Percentiles rank a stretch among this genome's conserved stretches.
These are phyloP conservation scores for Rhaphigaster nebulosa DNA, from an alignment of 2,888 invertebrate genomes.

Conservation along the genomic window DNA sequence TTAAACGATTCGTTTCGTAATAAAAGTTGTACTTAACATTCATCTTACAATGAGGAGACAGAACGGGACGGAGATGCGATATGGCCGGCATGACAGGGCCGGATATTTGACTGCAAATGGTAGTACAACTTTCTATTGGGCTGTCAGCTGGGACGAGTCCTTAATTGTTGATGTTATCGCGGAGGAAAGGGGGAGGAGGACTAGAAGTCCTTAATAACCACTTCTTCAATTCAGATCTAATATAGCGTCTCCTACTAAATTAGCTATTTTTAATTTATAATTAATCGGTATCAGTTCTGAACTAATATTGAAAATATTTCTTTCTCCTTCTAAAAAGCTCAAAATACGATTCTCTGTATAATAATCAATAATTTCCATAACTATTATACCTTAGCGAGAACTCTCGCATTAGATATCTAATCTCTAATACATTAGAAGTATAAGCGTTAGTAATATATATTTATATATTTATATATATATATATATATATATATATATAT, in stretches of 20 bases:
- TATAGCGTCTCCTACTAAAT: background rate
- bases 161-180: background rate
- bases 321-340: too few relatives aligned
- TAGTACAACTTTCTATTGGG: background rate
- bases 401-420: too few relatives aligned
- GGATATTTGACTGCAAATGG: slow-evolving; percentile 1
- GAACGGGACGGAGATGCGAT: background rate
- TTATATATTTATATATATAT: too few relatives aligned
- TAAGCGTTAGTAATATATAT: too few relatives aligned
- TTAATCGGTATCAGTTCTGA: background rate
- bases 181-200: background rate
- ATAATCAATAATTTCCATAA: too few relatives aligned
- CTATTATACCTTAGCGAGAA: too few relatives aligned
- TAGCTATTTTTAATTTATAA: background rate
- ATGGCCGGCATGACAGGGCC: background rate
- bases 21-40: background rate
- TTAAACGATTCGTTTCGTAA: too few relatives aligned
- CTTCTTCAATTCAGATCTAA: background rate
- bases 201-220: background rate
- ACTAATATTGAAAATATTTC: too few relatives aligned
- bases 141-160: background rate
- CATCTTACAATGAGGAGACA: background rate
- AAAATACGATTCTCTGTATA: too few relatives aligned
- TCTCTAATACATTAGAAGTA: too few relatives aligned
- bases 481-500: too few relatives aligned